Evolutionary conservation across 2,888 invertebrate genomes (phyloP).

Genomic region (Andrena bucephala): DNA sequence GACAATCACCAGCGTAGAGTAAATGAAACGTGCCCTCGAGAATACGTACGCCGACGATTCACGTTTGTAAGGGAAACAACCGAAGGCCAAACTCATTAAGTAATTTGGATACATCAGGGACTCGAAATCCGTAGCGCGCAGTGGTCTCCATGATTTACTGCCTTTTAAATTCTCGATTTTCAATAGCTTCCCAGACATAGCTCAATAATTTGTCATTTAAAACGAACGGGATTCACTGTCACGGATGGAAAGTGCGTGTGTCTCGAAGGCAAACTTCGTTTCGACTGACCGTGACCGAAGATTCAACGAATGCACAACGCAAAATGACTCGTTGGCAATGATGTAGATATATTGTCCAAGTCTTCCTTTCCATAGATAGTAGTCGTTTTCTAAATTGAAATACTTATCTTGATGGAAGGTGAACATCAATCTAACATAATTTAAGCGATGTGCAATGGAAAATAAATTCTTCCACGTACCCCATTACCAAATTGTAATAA

Average conservation of each 20-base stretch:
- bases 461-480: background rate
- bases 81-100: conserved; percentile 63
- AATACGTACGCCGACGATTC: conserved; percentile 14
- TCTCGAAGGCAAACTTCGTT: background rate
- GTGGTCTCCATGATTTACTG: conserved; percentile 62
- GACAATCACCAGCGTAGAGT: conserved; percentile 53
- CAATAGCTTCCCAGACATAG: background rate
- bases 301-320: background rate
- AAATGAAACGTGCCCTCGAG: conserved; percentile 62
- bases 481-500: background rate
- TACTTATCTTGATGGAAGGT: background rate
- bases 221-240: background rate
- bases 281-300: background rate
- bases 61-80: conserved; percentile 72
- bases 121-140: conserved; percentile 69
- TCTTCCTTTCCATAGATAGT: background rate
- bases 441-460: background rate
- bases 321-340: background rate
- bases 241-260: background rate
- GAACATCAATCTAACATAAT: background rate
- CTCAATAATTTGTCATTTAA: background rate
- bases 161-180: background rate
- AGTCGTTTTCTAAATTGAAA: background rate
- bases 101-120: conserved; percentile 74
- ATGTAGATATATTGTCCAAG: background rate